Conservation (phyloP, 2,888 invertebrate species). For the Caenorhabditis wallacei region DNA sequence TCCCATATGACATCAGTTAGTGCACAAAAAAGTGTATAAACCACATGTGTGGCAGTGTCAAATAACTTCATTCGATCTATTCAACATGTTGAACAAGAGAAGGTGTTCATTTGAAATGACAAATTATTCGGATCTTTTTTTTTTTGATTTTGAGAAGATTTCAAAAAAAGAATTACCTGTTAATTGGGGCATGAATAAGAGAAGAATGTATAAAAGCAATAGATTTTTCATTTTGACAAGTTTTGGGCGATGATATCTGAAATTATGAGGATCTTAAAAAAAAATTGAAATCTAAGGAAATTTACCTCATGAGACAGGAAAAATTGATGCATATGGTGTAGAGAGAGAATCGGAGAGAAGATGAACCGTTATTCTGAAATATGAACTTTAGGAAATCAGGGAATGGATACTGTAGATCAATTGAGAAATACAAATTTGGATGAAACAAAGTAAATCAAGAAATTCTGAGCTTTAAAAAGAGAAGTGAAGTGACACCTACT, state of each 20-base stretch:
- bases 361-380: slow-evolving; percentile 42
- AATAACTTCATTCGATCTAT: slow-evolving; percentile 29
- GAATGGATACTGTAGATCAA: neutral
- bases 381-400: neutral
- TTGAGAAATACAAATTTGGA: no score
- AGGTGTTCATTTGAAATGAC: slow-evolving; percentile 4
- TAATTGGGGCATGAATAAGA: slow-evolving; percentile 41
- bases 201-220: slow-evolving; percentile 25
- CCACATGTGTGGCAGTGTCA: slow-evolving; percentile 48
- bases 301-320: slow-evolving; percentile 57
- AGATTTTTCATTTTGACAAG: slow-evolving; percentile 38
- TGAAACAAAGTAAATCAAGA: no score
- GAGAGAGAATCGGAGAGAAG: slow-evolving; percentile 1
- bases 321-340: slow-evolving; percentile 56
- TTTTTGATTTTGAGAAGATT: neutral
- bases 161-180: slow-evolving; percentile 26
- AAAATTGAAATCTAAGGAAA: slow-evolving; percentile 1
- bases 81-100: slow-evolving; percentile 29
- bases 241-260: slow-evolving; percentile 9
- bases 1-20: slow-evolving; percentile 51
- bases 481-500: slow-evolving; percentile 1
- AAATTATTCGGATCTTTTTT: neutral
- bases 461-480: neutral
- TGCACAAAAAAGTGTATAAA: slow-evolving; percentile 19
- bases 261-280: neutral